Percentiles rank a stretch among this genome's conserved stretches.
Conservation (phyloP, 2,113 vertebrate genomes). For the Muntiacus muntjak region DNA sequence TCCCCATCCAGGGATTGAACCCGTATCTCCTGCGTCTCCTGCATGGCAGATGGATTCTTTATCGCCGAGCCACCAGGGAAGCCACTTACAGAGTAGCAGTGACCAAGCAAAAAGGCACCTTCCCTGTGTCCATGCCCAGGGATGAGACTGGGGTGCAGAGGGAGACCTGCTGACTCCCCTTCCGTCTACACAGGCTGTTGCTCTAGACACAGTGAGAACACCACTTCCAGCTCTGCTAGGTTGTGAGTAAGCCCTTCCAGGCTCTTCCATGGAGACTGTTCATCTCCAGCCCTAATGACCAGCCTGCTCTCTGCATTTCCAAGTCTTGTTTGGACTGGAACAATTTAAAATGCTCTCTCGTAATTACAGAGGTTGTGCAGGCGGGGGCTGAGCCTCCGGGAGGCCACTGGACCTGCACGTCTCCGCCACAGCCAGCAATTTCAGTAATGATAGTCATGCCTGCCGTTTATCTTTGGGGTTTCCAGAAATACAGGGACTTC, state of each 20-base stretch:
- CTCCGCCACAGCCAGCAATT: constrained; percentile 78
- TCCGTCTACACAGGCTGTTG: not conserved
- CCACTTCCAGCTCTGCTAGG: constrained; percentile 1
- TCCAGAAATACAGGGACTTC: constrained; percentile 73
- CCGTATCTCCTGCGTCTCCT: not conserved
- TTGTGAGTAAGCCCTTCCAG: constrained; percentile 69
- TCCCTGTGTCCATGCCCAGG: accelerated
- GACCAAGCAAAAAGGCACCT: not conserved
- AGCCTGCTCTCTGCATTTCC: constrained; percentile 65
- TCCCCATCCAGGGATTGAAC: not conserved
- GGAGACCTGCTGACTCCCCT: not conserved
- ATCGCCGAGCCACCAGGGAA: not conserved
- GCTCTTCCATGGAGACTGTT: constrained; percentile 48
- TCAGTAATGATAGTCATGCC: constrained; percentile 83
- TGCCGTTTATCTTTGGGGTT: constrained; percentile 77
- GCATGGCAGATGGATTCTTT: not conserved
- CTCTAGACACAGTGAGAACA: not conserved
- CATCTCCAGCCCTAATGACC: constrained; percentile 60
- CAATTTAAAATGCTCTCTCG: constrained; percentile 70
- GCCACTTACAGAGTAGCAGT: not conserved
- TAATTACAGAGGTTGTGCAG: constrained; percentile 79
- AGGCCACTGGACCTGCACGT: constrained; percentile 51
- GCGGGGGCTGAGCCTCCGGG: not conserved
- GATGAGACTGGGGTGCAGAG: accelerated
- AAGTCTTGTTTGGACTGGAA: constrained; percentile 80